Base-by-base conservation (phyloP, 2,888 invertebrate species). In the Lepidonotus clava region DNA sequence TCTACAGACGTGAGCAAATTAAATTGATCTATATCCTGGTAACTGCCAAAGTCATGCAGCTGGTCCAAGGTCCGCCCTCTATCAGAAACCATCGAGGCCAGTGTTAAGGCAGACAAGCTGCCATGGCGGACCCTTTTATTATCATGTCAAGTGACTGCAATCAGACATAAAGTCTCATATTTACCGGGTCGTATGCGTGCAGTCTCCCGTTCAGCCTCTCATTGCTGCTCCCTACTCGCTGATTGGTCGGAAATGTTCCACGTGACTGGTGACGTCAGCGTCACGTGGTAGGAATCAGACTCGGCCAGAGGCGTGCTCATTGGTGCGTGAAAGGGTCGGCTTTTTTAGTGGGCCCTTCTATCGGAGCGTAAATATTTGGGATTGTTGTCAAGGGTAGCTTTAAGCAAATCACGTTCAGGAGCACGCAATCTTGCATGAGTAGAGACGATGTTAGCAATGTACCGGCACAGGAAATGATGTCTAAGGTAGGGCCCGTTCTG, bases 61-160 rank as follows among this genome's bases (percentile, higher is more conserved):
- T n/a, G n/a, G n/a, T n/a, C n/a, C n/a, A n/a, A n/a, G n/a, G n/a
- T n/a, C n/a, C n/a, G n/a, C n/a, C n/a, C n/a, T n/a, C n/a, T n/a
- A n/a, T n/a, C n/a, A n/a, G n/a, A n/a, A n/a, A n/a, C n/a, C n/a
- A n/a, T n/a, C n/a, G n/a, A n/a, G n/a, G n/a, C n/a, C n/a, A n/a
- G n/a, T n/a, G n/a, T n/a, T n/a, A n/a, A n/a, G n/a, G n/a, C n/a
- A n/a, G 28, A 61, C 61, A 61, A 14, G n/a, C 61, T 28, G 28
- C 28, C 61, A 1, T 11, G 5, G 61, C 28, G 28, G 28, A 24
- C 61, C n/a, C 61, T 71, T 71, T 38, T 36, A 71, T 71, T 21
- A 71, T 14, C 71, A 71, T 36, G 71, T 71, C 71, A 71, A 71
- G 71, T 71, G 36, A 11, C 71, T 34, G 36, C 71, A 71, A 38